phyloP scores from a whole-genome alignment of 2,888 invertebrate species.

The Flabesymbios commensalis region DNA sequence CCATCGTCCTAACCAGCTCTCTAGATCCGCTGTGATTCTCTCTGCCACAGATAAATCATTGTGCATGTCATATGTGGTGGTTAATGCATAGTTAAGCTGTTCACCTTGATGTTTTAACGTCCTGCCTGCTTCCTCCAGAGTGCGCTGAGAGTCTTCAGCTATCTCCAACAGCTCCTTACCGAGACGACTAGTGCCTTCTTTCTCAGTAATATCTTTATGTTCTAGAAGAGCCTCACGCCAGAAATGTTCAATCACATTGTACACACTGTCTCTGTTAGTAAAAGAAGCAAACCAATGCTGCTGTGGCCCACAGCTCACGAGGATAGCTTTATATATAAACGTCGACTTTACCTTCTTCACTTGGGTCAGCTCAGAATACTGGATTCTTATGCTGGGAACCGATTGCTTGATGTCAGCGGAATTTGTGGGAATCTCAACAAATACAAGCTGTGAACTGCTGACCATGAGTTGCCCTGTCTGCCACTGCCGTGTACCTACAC shows the following conservation, averaged over 20 bases:
- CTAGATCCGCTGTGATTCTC: conserved; percentile 38
- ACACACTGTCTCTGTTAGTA: conserved; percentile 37
- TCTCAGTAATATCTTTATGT: neutral
- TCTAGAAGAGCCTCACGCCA: conserved; percentile 30
- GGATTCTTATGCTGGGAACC: no score
- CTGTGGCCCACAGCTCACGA: conserved; percentile 31
- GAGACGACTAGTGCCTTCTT: neutral
- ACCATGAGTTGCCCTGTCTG: no score
- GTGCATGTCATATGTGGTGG: conserved; percentile 43
- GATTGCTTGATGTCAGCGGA: no score
- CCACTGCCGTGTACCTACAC: no score
- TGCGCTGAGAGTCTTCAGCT: conserved; percentile 42
- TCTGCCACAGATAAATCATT: conserved; percentile 46
- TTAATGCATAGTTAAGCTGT: conserved; percentile 38
- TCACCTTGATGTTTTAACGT: conserved; percentile 40
- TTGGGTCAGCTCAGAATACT: no score
- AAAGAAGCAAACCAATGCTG: conserved; percentile 48
- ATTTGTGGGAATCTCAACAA: no score
- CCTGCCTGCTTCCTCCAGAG: conserved; percentile 40
- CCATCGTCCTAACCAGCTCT: conserved; percentile 48
- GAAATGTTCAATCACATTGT: conserved; percentile 40
- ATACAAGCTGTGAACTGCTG: no score
- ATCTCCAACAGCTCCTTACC: conserved; percentile 39
- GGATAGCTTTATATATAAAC: conserved; percentile 42
- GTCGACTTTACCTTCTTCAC: conserved; percentile 43